Evolutionary conservation across 2,113 vertebrate species (phyloP).

Genomic region (Corythoichthys intestinalis): DNA sequence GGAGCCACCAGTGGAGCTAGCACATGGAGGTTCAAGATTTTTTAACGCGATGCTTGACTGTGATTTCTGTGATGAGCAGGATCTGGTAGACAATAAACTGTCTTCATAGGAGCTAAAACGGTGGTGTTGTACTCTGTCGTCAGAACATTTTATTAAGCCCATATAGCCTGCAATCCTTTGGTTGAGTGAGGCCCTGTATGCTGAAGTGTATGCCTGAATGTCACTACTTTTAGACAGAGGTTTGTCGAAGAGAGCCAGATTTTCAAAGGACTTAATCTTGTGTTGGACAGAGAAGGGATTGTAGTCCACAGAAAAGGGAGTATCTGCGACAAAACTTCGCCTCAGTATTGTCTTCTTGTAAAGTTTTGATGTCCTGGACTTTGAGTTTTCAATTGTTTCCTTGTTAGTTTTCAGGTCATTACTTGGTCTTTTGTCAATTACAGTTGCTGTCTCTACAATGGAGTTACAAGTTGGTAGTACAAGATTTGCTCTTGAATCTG

Average conservation of each 20-base stretch:
- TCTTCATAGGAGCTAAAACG: neutral
- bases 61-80: slow-evolving; percentile 50
- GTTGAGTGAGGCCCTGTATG: slow-evolving; percentile 69
- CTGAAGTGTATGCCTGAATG: slow-evolving; percentile 64
- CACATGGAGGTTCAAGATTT: slow-evolving; percentile 20
- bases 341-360: slow-evolving; percentile 55
- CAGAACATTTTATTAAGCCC: slow-evolving; percentile 36
- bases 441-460: slow-evolving; percentile 13
- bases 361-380: slow-evolving; percentile 44
- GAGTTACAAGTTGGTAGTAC: slow-evolving; percentile 2
- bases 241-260: slow-evolving; percentile 84
- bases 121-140: slow-evolving; percentile 54
- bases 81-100: slow-evolving; percentile 37
- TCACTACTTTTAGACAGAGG: slow-evolving; percentile 71
- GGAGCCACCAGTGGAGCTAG: slow-evolving; percentile 16
- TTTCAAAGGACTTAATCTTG: slow-evolving; percentile 95
- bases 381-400: slow-evolving; percentile 28
- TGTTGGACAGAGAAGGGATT: slow-evolving; percentile 90
- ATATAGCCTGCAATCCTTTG: slow-evolving; percentile 77
- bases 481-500: slow-evolving; percentile 9
- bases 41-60: slow-evolving; percentile 27
- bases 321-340: slow-evolving; percentile 75
- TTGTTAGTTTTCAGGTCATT: slow-evolving; percentile 19
- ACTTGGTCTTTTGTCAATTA: neutral
- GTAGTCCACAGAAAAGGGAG: slow-evolving; percentile 71